A percentile compares a stretch with the other conserved stretches of the same genome.
Conservation (phyloP, 2,113 vertebrate genomes). For the Pyxicephalus adspersus region DNA sequence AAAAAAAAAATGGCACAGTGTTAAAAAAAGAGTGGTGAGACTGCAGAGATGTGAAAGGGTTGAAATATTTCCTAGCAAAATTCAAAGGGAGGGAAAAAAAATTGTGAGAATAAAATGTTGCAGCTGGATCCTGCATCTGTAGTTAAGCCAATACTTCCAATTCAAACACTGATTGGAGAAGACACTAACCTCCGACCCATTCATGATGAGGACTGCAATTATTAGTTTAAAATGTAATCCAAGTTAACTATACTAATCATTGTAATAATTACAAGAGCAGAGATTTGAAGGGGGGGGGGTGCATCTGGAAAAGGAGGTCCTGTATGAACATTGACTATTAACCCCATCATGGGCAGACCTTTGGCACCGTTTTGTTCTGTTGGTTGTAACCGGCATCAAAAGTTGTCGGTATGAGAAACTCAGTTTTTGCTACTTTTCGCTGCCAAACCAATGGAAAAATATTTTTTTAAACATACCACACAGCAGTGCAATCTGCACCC, state of each 20-base stretch:
- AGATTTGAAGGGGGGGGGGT: not conserved
- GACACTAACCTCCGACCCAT: conserved; percentile 5
- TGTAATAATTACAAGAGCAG: conserved; percentile 19
- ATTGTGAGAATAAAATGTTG: no score
- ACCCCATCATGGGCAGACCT: not conserved
- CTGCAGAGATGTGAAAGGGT: no score
- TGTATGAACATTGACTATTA: not conserved
- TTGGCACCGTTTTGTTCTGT: no score
- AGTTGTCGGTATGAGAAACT: no score
- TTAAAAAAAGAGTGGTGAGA: no score
- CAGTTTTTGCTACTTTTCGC: no score
- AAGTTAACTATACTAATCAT: conserved; percentile 29
- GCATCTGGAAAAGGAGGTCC: not conserved
- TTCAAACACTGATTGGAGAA: conserved; percentile 5
- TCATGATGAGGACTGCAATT: conserved; percentile 18
- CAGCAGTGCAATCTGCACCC: no score
- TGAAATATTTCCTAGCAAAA: no score
- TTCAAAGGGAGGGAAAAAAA: not conserved
- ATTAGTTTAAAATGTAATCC: conserved; percentile 30
- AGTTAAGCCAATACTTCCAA: conserved; percentile 18
- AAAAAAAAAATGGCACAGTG: no score
- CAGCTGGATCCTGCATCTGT: conserved; percentile 15
- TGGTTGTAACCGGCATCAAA: no score
- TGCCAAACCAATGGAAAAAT: no score
- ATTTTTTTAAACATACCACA: no score